Evolutionary conservation across 2,888 invertebrate genomes (phyloP), one percentile per base, ranked within the genome.

Genomic region (Cryptus viduatorius): DNA sequence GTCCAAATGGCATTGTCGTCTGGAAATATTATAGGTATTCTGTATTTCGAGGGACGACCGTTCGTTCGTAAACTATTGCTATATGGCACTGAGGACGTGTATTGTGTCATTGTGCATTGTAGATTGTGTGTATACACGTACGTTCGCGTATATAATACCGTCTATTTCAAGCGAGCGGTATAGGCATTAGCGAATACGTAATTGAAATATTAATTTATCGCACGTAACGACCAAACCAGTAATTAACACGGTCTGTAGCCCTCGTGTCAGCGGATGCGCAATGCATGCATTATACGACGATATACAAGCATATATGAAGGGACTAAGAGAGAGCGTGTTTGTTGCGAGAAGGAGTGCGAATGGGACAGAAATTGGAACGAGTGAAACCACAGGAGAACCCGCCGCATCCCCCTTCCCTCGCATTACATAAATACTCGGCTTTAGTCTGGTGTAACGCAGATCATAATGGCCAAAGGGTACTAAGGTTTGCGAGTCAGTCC

Each of bases 171-270:
- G 0, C 68, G 31, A 44, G 4, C 19, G 24, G 46, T 24, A 46
- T 19, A 16, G 72, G 46, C 89, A 91, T 90, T 90, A 89, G 88
- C 88, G 88, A 89, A 90, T 89, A 90, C 89, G 89, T 92, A 92
- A 92, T 92, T 92, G 92, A 92, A 92, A 92, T 92, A 92, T 92
- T 92, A 92, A 92, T 92, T 92, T 92, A 92, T 91, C 89, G 89
- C 87, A 88, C 89, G 86, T 90, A 91, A 90, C 90, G 90, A 89
- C 86, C 88, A 86, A 69, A 87, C 85, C 85, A 85, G 91, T 92
- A 92, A 92, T 92, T 92, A 92, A 92, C 92, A 92, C 90, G 90
- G 88, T 89, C 86, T 85, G 89, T 89, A 90, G 90, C 89, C 68
- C 90, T 85, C 89, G 90, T 88, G 90, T 89, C 88, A 89, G 88